Base-by-base conservation (phyloP, 2,113 vertebrate species). In the Himantopus leucocephalus region DNA sequence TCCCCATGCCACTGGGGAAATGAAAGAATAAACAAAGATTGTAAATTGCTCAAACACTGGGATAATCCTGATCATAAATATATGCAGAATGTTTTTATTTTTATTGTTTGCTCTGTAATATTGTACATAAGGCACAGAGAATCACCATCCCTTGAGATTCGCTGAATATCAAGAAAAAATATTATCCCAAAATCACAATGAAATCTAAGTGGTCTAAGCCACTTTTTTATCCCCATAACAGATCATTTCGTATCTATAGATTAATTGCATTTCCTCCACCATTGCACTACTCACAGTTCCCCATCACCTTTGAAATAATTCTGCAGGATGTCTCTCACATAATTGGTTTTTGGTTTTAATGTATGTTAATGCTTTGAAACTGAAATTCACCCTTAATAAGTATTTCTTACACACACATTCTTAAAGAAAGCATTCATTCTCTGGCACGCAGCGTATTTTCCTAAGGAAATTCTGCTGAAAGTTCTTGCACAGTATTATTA, bases 71-170 rank as follows among this genome's bases (percentile, higher is more conserved):
- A 89, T 66, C 92, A 95, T 95, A 94, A 95, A 95, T 85, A 96
- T 55, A 96, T 94, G 95, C 95, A 96, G 89, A 80, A 74, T 94
- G 94, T 92, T 96, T 95, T 96, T 95, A 68, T 91, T 96, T 91
- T 87, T 79, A 94, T 92, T 92, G 77, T 92, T 95, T 96, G 66
- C 67, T 90, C 94, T 86, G 63, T 53, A 85, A 64, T 90, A 82
- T 52, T 70, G 58, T 70, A 52, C 63, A 53, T 21, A 64, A 83
- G 63, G 84, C 77, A 91, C 22, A 76, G 70, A 91, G 87, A 95
- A 88, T 34, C 71, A 35, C 30, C 32, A 59, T 77, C 89, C 67
- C 92, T 34, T 52, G 91, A 96, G 94, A 93, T 66, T 4, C 71
- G 59, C 50, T 76, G 66, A 94, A 76, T 55, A 76, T 35, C 4